Base-by-base conservation (phyloP, 1,140 invertebrate species). In the Venustaconcha ellipsiformis region DNA sequence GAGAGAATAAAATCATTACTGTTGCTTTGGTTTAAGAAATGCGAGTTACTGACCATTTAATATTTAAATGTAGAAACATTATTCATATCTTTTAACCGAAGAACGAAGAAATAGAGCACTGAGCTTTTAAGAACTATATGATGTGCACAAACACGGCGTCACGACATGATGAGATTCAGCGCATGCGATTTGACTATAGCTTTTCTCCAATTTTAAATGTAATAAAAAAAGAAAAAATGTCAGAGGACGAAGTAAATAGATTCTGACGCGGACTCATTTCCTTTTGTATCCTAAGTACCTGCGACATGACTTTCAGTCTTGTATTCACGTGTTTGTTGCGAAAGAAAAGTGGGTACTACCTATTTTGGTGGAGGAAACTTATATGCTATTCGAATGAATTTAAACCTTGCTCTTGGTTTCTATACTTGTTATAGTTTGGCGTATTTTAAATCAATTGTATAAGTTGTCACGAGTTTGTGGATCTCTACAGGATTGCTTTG, bases 91-190 rank as follows among this genome's bases (percentile, higher is more conserved):
- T 55, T 56, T 15, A 58, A 17, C 18, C 18, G 17, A 23, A 59
- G 57, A 55, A 48, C 26, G n/a, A 55, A 65, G 48, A 4, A 63
- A 30, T 67, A 78, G 62, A 80, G 81, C 67, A 37, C 57, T 37
- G 67, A 57, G n/a, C 37, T 56, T 14, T 80, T 80, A 5, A 80
- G 81, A 30, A 30, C 4, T 30, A 30, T 30, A 30, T 70, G 57
- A 62, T 20, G 66, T 48, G 4, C 37, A 6, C 37, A 48, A 48
- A 48, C 11, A 48, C 6, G 37, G 11, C 37, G 37, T 8, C 37
- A 48, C 1, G 0, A 11, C 37, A 48, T 11, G 37, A 48, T 48
- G 37, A 48, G 37, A 48, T 48, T 6, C 37, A 11, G 37, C 37
- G 6, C 8, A 48, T 48, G 37, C 37, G 37, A 48, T 48, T 48